Evolutionary conservation across 2,113 vertebrate genomes (phyloP).

Genomic region (Tapirus terrestris): DNA sequence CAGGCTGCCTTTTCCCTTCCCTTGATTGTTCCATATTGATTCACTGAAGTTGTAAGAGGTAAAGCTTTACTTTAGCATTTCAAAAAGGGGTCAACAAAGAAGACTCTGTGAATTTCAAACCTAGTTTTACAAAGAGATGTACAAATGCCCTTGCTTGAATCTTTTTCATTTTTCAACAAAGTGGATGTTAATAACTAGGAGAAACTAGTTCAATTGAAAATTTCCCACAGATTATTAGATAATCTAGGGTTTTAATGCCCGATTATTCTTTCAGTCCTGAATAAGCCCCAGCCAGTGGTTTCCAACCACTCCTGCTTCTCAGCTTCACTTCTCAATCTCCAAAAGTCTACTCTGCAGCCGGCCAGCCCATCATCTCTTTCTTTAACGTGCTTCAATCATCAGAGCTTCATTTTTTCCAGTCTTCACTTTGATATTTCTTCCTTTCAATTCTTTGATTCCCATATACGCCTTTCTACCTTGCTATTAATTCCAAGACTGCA

Average conservation of each 20-base stretch:
- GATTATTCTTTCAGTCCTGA: background rate
- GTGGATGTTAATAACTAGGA: background rate
- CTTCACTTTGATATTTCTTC: background rate
- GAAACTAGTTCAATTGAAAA: background rate
- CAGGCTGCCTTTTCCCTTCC: background rate
- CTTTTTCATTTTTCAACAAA: conserved; percentile 6
- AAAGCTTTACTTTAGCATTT: background rate
- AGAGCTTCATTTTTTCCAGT: background rate
- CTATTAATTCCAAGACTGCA: background rate
- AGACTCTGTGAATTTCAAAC: background rate
- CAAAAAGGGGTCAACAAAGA: background rate
- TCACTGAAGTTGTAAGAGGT: background rate
- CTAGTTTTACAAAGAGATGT: conserved; percentile 15
- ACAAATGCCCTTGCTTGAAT: background rate
- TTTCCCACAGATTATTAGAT: background rate
- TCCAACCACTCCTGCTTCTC: background rate
- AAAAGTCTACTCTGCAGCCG: background rate
- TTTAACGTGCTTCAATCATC: background rate
- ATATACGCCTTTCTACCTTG: background rate
- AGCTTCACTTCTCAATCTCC: background rate
- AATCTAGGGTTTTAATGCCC: background rate
- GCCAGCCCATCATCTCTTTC: background rate
- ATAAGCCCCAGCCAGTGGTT: background rate
- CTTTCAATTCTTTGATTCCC: background rate
- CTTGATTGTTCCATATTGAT: background rate